These are phyloP conservation scores for Accipiter cooperii DNA, from an alignment of 2,113 vertebrate species.

Conservation along the genomic window DNA sequence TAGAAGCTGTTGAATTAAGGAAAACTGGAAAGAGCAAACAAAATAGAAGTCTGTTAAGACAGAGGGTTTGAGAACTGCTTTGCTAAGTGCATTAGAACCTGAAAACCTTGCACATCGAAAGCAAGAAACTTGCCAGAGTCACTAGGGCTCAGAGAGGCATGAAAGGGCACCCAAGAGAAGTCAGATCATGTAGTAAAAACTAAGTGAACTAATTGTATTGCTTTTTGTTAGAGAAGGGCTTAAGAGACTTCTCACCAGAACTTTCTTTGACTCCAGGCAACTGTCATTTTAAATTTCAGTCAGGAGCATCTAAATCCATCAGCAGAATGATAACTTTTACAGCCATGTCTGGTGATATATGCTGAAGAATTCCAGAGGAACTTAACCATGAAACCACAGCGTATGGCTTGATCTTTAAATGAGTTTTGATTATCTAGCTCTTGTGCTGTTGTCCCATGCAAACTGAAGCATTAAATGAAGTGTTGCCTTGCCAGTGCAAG, in stretches of 20 bases:
- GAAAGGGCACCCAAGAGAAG: background rate
- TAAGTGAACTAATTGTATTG: background rate
- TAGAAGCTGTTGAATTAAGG: background rate
- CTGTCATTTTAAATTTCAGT: background rate
- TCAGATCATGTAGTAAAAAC: background rate
- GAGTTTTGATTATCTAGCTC: background rate
- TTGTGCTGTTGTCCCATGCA: background rate
- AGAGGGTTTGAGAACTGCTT: background rate
- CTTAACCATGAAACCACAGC: background rate
- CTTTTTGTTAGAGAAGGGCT: background rate
- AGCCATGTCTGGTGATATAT: background rate
- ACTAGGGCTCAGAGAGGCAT: background rate
- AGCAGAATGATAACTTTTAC: background rate
- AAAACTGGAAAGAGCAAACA: background rate
- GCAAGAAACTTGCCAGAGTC: background rate
- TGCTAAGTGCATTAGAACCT: background rate
- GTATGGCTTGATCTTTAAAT: background rate
- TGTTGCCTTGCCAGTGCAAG: background rate
- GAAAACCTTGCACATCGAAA: background rate
- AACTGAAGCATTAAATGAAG: background rate
- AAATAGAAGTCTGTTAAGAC: background rate
- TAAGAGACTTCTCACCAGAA: background rate
- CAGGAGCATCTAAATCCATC: background rate
- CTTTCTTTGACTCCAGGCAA: background rate
- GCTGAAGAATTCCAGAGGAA: background rate